Evolutionary conservation across 2,797 vertebrate species (phyloP), one percentile per base, ranked within the genome.

Genomic region (Limnodromus scolopaceus): DNA sequence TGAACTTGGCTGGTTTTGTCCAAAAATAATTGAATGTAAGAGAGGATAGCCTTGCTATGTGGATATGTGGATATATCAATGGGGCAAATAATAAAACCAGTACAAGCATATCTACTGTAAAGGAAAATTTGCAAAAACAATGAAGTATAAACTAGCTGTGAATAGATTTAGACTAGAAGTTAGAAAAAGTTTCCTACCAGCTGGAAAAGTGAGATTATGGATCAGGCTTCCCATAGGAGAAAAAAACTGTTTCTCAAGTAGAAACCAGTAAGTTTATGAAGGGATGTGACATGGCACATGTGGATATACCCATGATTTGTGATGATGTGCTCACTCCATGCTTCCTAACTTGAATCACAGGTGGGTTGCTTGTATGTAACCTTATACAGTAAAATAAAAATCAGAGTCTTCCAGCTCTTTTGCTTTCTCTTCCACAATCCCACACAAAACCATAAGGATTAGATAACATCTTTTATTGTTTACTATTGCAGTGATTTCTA

Each of bases 401-500:
- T 10, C 10, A 75, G 38, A 61, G 10, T 70, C 51, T 93, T 91
- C 28, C 43, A 77, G 23, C 32, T 46, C 25, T 49, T 92, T 80
- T 90, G 8, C 63, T 41, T 20, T 86, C 25, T 92, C 4, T 94
- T 95, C 51, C n/a, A 57, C 17, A 92, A 88, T 76, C 20, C 5
- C 63, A 28, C 30, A 54, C 7, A 89, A 85, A 70, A 16, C 9
- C 27, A 2, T 78, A 86, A 53, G 30, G 36, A 19, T 84, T 71
- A 79, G 70, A 60, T 88, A 87, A 38, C 36, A 66, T 78, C 54
- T 92, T 87, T 36, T 79, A 41, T 90, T 95, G 57, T 94, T 93
- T 89, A 75, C 83, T 78, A 84, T 84, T 93, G 38, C 58, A 72
- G 20, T 64, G 55, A 69, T 93, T 93, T 88, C 83, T 94, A 60